Evolutionary conservation across 2,113 vertebrate species (phyloP).

Genomic region (Aptenodytes patagonicus): DNA sequence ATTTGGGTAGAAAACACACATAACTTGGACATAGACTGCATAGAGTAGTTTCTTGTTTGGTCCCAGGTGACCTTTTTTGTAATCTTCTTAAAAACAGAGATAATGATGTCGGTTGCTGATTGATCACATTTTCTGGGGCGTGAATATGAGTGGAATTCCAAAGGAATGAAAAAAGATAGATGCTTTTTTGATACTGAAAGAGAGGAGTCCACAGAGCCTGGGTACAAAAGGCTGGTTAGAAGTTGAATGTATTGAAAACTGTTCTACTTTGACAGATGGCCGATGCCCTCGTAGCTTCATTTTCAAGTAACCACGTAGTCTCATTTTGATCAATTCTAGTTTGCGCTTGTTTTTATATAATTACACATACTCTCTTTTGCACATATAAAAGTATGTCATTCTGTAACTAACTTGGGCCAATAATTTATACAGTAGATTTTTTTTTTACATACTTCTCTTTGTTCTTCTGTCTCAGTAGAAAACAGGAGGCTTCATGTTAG

Average conservation of each 20-base stretch:
- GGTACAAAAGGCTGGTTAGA: neutral
- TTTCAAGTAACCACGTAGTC: neutral
- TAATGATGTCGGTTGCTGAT: neutral
- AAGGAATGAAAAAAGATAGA: neutral
- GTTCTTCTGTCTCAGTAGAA: neutral
- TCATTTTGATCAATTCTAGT: neutral
- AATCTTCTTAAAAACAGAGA: neutral
- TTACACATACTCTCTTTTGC: neutral
- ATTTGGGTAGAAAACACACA: neutral
- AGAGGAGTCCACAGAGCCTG: neutral
- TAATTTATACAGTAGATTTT: neutral
- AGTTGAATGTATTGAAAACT: neutral
- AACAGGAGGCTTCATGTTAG: neutral
- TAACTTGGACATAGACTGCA: neutral
- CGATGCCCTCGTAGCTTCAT: neutral
- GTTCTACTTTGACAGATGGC: neutral
- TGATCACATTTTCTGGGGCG: fast-evolving
- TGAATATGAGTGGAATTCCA: neutral
- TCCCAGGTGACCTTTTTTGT: neutral
- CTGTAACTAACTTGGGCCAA: neutral
- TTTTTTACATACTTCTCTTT: neutral
- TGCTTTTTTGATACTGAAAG: neutral
- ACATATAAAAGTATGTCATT: neutral
- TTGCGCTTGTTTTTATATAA: neutral
- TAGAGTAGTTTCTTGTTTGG: neutral